phyloP scores from a whole-genome alignment of 2,113 vertebrate species.

The Cyrtonyx montezumae region DNA sequence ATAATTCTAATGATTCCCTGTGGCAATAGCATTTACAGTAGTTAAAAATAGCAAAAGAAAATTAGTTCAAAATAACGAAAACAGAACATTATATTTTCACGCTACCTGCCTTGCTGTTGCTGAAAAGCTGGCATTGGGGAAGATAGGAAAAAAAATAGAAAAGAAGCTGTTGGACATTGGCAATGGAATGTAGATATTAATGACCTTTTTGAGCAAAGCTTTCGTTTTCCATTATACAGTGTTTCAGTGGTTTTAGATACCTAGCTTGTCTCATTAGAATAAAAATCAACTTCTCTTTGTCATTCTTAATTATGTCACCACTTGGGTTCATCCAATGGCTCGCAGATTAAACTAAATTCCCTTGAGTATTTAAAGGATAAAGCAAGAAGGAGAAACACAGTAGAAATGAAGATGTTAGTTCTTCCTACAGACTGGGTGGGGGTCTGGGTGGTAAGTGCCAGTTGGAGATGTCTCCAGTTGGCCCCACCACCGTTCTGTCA shows the following conservation, averaged over 20 bases:
- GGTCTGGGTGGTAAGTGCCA: too few species aligned
- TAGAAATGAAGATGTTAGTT: not conserved
- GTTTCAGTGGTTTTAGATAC: not conserved
- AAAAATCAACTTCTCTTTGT: not conserved
- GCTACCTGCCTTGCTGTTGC: not conserved
- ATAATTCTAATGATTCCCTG: conserved; percentile 56
- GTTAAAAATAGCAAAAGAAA: conserved; percentile 56
- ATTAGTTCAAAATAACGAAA: conserved; percentile 42
- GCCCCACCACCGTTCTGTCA: not conserved
- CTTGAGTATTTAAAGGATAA: not conserved
- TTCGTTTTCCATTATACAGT: not conserved
- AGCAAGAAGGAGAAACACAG: not conserved
- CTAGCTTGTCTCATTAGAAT: not conserved
- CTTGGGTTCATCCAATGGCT: not conserved
- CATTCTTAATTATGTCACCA: not conserved
- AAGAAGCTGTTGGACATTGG: not conserved
- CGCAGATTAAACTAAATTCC: not conserved
- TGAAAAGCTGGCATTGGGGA: not conserved
- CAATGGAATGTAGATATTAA: not conserved
- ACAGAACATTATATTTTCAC: not conserved
- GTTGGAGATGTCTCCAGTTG: not conserved
- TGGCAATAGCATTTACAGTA: conserved; percentile 28
- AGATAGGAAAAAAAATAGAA: not conserved
- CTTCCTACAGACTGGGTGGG: not conserved
- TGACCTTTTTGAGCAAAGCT: not conserved